Evolutionary conservation across 2,888 invertebrate genomes (phyloP).

Genomic region (Phengaris alcon): DNA sequence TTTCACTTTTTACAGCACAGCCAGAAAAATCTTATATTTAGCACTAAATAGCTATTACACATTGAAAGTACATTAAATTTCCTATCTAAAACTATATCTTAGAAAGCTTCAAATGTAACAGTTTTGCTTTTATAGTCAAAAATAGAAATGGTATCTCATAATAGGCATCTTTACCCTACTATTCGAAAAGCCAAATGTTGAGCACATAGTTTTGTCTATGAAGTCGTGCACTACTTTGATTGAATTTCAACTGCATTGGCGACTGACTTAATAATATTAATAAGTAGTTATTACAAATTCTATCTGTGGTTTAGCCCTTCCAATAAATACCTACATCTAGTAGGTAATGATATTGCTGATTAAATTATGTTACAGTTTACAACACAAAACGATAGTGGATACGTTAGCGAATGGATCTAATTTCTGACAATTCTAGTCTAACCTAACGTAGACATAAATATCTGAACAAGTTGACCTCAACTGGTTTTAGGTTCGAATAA

Average conservation of each 20-base stretch:
- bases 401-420: neutral
- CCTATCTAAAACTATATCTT: too few relatives aligned
- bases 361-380: neutral
- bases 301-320: neutral
- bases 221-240: neutral
- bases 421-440: conserved; percentile 14
- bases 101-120: too few relatives aligned
- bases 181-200: too few relatives aligned
- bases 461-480: conserved; percentile 22
- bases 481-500: conserved; percentile 12
- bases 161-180: too few relatives aligned
- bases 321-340: neutral
- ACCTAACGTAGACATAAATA: conserved; percentile 20
- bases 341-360: neutral
- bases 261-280: neutral
- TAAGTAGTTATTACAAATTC: neutral
- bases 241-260: neutral
- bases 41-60: too few relatives aligned
- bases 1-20: too few relatives aligned
- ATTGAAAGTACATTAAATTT: too few relatives aligned
- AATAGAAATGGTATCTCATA: too few relatives aligned
- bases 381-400: neutral
- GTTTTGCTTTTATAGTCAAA: too few relatives aligned
- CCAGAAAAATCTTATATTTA: too few relatives aligned
- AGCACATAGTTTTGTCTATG: neutral